Evolutionary conservation across 2,113 vertebrate species (phyloP), one percentile per base, ranked within the genome.

Genomic region (Rousettus leschenaultii): DNA sequence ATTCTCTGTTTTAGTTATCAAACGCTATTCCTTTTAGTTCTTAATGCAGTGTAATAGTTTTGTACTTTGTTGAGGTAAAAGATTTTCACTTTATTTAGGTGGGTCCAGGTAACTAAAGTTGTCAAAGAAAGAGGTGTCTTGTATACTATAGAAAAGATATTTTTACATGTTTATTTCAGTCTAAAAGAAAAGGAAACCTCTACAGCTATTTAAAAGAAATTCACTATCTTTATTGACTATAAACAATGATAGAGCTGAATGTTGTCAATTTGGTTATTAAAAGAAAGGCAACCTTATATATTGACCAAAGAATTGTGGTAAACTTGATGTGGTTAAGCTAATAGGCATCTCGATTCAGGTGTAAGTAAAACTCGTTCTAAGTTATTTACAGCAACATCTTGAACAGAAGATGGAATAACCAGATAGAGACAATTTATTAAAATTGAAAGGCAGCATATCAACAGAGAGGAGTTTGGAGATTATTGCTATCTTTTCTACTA

Each of bases 371-470:
- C 59, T 48, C 26, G 2, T 9, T 88, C 66, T 51, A 53, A 77
- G 5, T 66, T 66, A 65, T 33, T 59, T 51, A 8, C 51, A 90
- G 26, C 38, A 71, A 88, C 30, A 70, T 84, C 43, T 75, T 70
- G 7, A 59, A 70, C 11, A 73, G 61, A 40, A 94, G 28, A 92
- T 43, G 33, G 51, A 63, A 43, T 28, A 57, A 5, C 12, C 57
- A 88, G 33, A 19, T 9, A 91, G 11, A 91, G 63, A 51, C 57
- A 92, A 61, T 55, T 89, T 93, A 66, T 74, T 95, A 88, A 94
- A 91, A 95, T 66, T 66, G 63, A 83, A 94, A 71, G 79, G 19
- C 22, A 84, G 75, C 40, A 59, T 61, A 84, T 57, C 45, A 38
- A 38, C 18, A 90, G 57, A 83, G 2, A 86, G n/a, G 18, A 92